These are phyloP conservation scores for Marisa cornuarietis DNA, from an alignment of 1,140 invertebrate genomes.

Conservation along the genomic window DNA sequence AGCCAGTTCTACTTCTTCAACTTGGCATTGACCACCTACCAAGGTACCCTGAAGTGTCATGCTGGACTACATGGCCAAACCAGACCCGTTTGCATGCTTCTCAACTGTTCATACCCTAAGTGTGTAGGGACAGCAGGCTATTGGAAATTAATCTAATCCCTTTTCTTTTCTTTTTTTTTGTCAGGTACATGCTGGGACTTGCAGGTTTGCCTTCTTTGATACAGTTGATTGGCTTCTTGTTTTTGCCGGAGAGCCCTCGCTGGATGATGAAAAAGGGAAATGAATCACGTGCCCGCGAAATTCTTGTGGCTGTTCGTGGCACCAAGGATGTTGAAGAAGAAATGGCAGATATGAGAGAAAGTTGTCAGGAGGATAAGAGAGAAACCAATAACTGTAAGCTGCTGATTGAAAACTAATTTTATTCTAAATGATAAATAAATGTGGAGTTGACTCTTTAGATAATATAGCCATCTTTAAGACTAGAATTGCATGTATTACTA, in stretches of 20 bases:
- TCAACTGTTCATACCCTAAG: too few species aligned
- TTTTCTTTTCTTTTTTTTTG: conserved; percentile 3
- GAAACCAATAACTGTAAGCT: conserved; percentile 12
- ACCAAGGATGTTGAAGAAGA: conserved; percentile 48
- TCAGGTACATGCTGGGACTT: conserved; percentile 59
- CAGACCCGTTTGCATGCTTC: too few species aligned
- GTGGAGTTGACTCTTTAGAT: not conserved
- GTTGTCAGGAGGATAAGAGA: conserved; percentile 24
- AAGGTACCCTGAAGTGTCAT: too few species aligned
- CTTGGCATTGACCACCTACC: too few species aligned
- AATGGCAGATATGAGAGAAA: conserved; percentile 38
- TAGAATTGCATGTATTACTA: too few species aligned
- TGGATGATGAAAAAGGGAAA: conserved; percentile 53
- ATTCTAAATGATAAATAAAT: not conserved
- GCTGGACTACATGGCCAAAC: too few species aligned
- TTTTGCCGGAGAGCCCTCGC: conserved; percentile 58
- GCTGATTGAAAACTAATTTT: not conserved
- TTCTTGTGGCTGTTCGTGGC: conserved; percentile 47
- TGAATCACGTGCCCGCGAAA: conserved; percentile 42
- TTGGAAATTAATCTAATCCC: not conserved
- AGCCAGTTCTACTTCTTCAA: too few species aligned
- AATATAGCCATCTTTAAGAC: too few species aligned
- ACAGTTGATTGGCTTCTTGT: conserved; percentile 59
- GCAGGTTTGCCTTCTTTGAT: conserved; percentile 54
- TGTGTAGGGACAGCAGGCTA: too few species aligned